Conservation (phyloP, 2,113 vertebrate genomes). For the Malurus cyaneus region DNA sequence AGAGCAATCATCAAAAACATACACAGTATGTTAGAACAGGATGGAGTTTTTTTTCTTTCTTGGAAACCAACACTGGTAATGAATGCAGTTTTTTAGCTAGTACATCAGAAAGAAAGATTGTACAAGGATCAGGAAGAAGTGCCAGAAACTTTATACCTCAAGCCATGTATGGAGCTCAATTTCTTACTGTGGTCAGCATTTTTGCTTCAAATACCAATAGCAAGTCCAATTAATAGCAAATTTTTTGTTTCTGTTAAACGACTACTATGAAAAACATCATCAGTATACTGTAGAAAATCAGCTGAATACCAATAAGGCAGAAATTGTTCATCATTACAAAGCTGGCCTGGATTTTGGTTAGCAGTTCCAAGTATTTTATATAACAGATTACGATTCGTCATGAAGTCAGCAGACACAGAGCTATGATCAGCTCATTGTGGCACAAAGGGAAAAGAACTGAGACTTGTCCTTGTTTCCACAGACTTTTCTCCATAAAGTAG, state of each 20-base stretch:
- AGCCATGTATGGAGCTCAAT: not conserved
- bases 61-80: not conserved
- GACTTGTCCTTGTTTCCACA: constrained; percentile 24
- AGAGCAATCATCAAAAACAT: constrained; percentile 27
- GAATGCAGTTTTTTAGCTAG: not conserved
- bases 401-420: constrained; percentile 5
- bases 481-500: constrained; percentile 42
- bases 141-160: not conserved
- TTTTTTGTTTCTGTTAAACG: not conserved
- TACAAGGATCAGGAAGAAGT: not conserved
- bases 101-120: not conserved
- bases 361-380: constrained; percentile 42
- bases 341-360: constrained; percentile 27
- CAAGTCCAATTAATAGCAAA: not conserved
- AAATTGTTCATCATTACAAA: constrained; percentile 36
- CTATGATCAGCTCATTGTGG: constrained; percentile 1
- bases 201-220: not conserved
- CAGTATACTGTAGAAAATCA: constrained; percentile 7
- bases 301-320: constrained; percentile 31
- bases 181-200: not conserved
- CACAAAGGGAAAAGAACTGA: not conserved
- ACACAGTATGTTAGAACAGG: constrained; percentile 25
- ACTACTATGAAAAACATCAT: constrained; percentile 3
- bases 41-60: constrained; percentile 25
- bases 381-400: constrained; percentile 31